phyloP scores from a whole-genome alignment of 2,888 invertebrate genomes.

The Boloria euphrosyne region DNA sequence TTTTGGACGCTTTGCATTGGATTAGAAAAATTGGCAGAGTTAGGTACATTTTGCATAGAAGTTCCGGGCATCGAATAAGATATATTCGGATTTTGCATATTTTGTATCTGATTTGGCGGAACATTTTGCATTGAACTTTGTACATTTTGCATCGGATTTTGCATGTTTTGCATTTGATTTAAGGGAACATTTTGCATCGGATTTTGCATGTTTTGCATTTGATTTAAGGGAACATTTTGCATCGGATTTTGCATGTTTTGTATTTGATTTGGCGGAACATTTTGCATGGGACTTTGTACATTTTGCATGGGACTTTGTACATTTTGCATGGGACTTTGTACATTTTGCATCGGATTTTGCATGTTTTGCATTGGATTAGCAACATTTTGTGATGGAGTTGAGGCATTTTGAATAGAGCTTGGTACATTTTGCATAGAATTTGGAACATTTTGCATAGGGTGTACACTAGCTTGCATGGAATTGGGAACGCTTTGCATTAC shows the following conservation, averaged over 20 bases:
- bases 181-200: slow-evolving; percentile 14
- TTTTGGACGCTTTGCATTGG: slow-evolving; percentile 25
- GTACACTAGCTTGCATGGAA: slow-evolving; percentile 14
- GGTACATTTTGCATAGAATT: slow-evolving; percentile 13
- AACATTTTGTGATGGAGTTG: slow-evolving; percentile 13
- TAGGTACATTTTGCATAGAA: slow-evolving; percentile 17
- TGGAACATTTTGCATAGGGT: slow-evolving; percentile 21
- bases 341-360: slow-evolving; percentile 13
- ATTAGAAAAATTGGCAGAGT: slow-evolving; percentile 14
- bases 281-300: slow-evolving; percentile 8
- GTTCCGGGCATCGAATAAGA: slow-evolving; percentile 18
- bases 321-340: background rate
- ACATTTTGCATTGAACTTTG: background rate
- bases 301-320: slow-evolving; percentile 24
- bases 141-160: slow-evolving; percentile 11
- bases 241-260: background rate
- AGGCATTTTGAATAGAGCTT: background rate
- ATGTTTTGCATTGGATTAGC: slow-evolving; percentile 25
- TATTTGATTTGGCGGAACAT: slow-evolving; percentile 14
- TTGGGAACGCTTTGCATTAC: slow-evolving; percentile 18
- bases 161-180: slow-evolving; percentile 25
- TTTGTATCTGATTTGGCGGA: slow-evolving; percentile 18
- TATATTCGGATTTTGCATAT: slow-evolving; percentile 21
- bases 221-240: slow-evolving; percentile 15
- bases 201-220: slow-evolving; percentile 12